A percentile compares a stretch with the other conserved stretches of the same genome.
Evolutionary conservation across 2,888 invertebrate genomes (phyloP).

Genomic region (Synergus japonicus): DNA sequence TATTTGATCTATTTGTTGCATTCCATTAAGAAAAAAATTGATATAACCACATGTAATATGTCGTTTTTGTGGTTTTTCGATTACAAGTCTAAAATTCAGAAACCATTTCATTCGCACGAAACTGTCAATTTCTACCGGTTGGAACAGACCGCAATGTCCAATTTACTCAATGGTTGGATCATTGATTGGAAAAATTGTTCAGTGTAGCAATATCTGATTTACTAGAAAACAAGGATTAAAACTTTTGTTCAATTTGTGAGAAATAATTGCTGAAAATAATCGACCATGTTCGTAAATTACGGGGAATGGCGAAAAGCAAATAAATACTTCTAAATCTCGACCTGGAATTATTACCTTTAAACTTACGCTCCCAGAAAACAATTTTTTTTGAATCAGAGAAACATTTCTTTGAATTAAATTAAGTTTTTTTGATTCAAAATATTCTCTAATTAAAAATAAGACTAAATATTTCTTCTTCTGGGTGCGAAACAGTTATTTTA

Average conservation of each 20-base stretch:
- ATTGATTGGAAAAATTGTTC: background rate
- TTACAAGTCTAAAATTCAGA: conserved; percentile 1
- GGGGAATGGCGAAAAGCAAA: too few relatives aligned
- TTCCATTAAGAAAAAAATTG: background rate
- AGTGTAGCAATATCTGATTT: background rate
- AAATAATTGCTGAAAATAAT: background rate
- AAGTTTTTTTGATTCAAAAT: too few relatives aligned
- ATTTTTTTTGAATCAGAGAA: too few relatives aligned
- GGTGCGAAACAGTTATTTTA: too few relatives aligned
- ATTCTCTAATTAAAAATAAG: too few relatives aligned
- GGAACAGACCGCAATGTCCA: background rate
- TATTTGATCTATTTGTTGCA: too few relatives aligned
- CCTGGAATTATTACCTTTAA: too few relatives aligned
- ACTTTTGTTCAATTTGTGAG: background rate
- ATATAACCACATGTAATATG: background rate
- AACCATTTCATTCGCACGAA: background rate
- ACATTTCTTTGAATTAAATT: too few relatives aligned
- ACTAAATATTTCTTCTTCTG: too few relatives aligned
- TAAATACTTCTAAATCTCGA: too few relatives aligned
- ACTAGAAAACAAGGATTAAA: background rate
- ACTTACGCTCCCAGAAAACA: too few relatives aligned
- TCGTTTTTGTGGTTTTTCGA: background rate
- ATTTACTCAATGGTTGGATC: background rate
- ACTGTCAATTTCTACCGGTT: background rate
- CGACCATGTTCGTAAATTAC: background rate